Percentiles rank a stretch among this genome's conserved stretches.
Evolutionary conservation across 2,797 vertebrate genomes (phyloP).

Genomic region (Hypotaenidia philippensis): DNA sequence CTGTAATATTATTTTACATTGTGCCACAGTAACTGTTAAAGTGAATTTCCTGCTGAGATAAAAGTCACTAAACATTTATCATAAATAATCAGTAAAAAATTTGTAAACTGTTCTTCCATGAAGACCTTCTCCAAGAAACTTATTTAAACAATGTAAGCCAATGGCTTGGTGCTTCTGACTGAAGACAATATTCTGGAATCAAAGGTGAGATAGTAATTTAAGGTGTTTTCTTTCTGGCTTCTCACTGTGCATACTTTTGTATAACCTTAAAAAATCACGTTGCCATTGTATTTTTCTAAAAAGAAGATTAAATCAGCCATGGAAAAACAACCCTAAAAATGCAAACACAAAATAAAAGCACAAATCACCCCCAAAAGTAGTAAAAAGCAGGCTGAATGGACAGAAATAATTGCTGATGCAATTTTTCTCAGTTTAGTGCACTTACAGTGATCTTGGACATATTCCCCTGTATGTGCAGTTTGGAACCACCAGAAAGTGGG

Average conservation of each 20-base stretch:
- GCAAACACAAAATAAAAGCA: not conserved
- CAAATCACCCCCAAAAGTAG: not conserved
- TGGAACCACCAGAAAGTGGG: not conserved
- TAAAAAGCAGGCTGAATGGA: not conserved
- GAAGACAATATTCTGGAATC: constrained; percentile 39
- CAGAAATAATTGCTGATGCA: not conserved
- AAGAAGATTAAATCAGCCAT: not conserved
- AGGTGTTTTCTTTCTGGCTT: not conserved
- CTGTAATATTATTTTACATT: constrained; percentile 64
- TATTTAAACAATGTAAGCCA: constrained; percentile 38
- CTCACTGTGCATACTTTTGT: not conserved
- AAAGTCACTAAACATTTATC: constrained; percentile 25
- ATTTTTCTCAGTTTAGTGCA: not conserved
- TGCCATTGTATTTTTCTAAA: not conserved
- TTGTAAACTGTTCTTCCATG: constrained; percentile 7
- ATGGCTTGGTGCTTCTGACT: constrained; percentile 29
- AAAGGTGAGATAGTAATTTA: constrained; percentile 46
- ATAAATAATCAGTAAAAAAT: constrained; percentile 29
- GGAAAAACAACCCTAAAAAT: not conserved
- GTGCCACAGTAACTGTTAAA: constrained; percentile 27
- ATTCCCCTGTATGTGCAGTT: not conserved
- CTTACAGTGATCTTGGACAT: not conserved
- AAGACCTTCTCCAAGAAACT: constrained; percentile 1
- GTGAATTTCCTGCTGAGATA: constrained; percentile 35
- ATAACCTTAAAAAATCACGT: not conserved